Base-by-base conservation (phyloP, 1,140 invertebrate species). In the Magallana gigas region DNA sequence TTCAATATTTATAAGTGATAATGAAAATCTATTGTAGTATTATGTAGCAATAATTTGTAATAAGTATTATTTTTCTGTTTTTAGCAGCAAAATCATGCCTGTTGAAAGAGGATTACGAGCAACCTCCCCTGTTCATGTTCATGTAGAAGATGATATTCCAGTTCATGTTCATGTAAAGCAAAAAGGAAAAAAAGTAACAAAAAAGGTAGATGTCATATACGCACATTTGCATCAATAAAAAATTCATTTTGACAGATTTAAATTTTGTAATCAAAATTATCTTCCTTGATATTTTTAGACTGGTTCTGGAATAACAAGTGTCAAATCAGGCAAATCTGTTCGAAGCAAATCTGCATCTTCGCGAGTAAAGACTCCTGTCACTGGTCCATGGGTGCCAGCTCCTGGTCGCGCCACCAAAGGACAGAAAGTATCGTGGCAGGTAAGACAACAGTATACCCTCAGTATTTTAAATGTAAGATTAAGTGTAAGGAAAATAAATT, bases 121-220 rank as follows among this genome's bases (percentile, higher is more conserved):
- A 48, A 92, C 92, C 57, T 94, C 93, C 60, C 94, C 94, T 18
- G 92, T 94, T 8, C 94, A 94, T 91, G 92, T 94, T 18, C 94
- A 94, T 90, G 92, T 94, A 48, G 93, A 94, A 80, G 94, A 95
- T 88, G 91, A 92, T 83, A 90, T 91, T 23, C 93, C 93, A 83
- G 92, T 94, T 0, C 93, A 94, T 91, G 93, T 94, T 16, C 94
- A 94, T 91, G 90, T 94, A 7, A 94, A 94, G 88, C 94, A 94
- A 64, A 88, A 91, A 83, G 88, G 83, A 23, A 93, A 93, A 81
- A 92, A 91, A 84, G 88, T 84, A 58, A 91, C 89, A 90, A 85
- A 80, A 84, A 87, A 86, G 64, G 64, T 83, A 23, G 5, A 18
- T 7, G n/a, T 16, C 18, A 36, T 29, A 29, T 36, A 36, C 5